Evolutionary conservation across 2,888 invertebrate species (phyloP).

Genomic region (Pyrocoelia pectoralis): DNA sequence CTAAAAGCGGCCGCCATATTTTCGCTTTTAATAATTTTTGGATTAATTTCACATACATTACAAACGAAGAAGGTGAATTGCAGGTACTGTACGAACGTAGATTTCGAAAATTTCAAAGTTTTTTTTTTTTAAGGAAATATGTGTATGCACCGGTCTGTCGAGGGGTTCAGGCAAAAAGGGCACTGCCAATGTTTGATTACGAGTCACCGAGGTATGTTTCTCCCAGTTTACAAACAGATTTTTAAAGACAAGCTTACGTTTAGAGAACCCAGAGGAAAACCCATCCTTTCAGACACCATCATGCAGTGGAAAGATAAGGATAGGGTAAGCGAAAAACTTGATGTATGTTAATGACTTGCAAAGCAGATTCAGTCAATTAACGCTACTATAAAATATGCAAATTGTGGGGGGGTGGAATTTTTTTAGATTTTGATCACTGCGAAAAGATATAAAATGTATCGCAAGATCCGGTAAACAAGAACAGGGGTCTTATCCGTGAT

Average conservation of each 20-base stretch:
- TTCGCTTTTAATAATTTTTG: slow-evolving; percentile 13
- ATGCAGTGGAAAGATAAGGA: slow-evolving; percentile 25
- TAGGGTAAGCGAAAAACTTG: slow-evolving; percentile 14
- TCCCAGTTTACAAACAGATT: background rate
- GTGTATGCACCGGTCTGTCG: slow-evolving; percentile 47
- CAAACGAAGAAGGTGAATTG: slow-evolving; percentile 39
- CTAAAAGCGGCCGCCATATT: slow-evolving; percentile 10
- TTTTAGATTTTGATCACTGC: background rate
- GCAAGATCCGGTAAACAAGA: background rate
- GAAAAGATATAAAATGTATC: no score
- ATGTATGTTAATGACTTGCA: slow-evolving; percentile 21
- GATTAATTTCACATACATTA: slow-evolving; percentile 15
- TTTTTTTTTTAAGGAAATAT: slow-evolving; percentile 36
- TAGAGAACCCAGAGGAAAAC: slow-evolving; percentile 15
- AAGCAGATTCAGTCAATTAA: slow-evolving; percentile 8
- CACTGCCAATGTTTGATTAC: slow-evolving; percentile 1
- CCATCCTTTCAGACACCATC: slow-evolving; percentile 11
- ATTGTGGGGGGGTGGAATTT: background rate
- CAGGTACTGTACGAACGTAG: slow-evolving; percentile 30
- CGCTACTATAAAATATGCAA: background rate
- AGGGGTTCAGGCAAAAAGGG: slow-evolving; percentile 43
- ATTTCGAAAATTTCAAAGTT: background rate
- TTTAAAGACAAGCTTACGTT: background rate
- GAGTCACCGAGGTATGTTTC: background rate
- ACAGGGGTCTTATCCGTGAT: background rate